Conservation (phyloP, 1,140 invertebrate genomes). For the Aleiodes sp. region DNA sequence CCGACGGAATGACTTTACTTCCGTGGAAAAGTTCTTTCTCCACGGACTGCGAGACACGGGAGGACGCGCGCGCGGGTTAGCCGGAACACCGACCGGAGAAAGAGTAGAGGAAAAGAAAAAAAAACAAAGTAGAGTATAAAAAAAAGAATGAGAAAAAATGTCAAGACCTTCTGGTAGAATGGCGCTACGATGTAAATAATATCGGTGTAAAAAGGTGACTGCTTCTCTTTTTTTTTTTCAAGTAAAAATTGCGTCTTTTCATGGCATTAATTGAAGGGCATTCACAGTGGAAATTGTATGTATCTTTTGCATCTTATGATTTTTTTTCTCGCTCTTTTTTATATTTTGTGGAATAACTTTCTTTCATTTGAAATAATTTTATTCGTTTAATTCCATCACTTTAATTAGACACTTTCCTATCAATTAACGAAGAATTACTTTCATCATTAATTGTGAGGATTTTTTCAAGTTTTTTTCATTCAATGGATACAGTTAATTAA, state of each 20-base stretch:
- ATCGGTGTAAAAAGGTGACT: neutral
- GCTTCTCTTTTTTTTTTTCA: neutral
- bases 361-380: conserved; percentile 32
- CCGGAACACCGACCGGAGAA: too few species aligned
- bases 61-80: neutral
- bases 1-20: conserved; percentile 65
- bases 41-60: conserved; percentile 19
- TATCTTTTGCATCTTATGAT: neutral
- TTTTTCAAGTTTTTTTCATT: too few species aligned
- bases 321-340: neutral
- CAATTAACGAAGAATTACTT: neutral
- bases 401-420: neutral
- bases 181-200: neutral
- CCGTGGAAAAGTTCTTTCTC: conserved; percentile 51
- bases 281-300: conserved; percentile 11
- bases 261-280: conserved; percentile 24
- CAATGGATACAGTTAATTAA: too few species aligned
- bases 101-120: neutral
- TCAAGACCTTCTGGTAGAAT: neutral
- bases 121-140: neutral
- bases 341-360: neutral
- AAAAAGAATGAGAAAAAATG: conserved; percentile 11
- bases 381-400: conserved; percentile 49
- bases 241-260: conserved; percentile 32
- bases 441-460: neutral